Evolutionary conservation across 2,888 invertebrate genomes (phyloP).

Genomic region (Argyresthia goedartella): DNA sequence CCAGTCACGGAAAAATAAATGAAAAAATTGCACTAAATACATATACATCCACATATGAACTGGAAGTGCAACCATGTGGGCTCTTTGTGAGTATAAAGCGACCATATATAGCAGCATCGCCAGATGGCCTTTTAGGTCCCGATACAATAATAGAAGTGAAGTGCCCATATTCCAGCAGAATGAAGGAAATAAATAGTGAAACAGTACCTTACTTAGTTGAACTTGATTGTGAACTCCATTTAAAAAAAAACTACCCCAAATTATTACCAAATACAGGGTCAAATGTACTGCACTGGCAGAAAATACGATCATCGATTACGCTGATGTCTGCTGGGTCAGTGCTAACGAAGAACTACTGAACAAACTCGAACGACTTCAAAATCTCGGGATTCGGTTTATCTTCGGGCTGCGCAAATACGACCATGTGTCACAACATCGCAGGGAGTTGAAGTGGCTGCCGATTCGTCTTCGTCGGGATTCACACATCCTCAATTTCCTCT

Average conservation of each 20-base stretch:
- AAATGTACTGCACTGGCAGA: constrained; percentile 3
- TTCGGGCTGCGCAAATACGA: too few species aligned
- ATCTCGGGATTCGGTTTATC: too few species aligned
- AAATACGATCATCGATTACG: constrained; percentile 4
- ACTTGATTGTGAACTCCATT: neutral
- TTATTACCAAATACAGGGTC: constrained; percentile 7
- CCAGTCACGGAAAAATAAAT: neutral
- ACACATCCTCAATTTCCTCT: too few species aligned
- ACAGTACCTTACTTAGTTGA: too few species aligned
- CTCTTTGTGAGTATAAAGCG: constrained; percentile 1
- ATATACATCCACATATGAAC: neutral
- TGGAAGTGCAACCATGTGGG: constrained; percentile 5
- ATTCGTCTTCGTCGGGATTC: too few species aligned
- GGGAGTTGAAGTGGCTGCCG: too few species aligned
- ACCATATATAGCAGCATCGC: constrained; percentile 5
- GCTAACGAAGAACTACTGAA: too few species aligned
- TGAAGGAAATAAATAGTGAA: neutral
- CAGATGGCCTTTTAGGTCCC: constrained; percentile 4
- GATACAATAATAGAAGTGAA: constrained; percentile 6
- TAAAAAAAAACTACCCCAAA: constrained; percentile 2
- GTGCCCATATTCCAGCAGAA: constrained; percentile 2
- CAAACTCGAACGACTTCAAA: too few species aligned
- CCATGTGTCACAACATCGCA: too few species aligned
- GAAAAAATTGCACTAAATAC: neutral
- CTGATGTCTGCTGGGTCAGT: too few species aligned